A percentile compares a stretch with the other conserved stretches of the same genome.
These are phyloP conservation scores for Aphaenogaster rudis DNA, from an alignment of 1,140 invertebrate species.

Conservation along the genomic window DNA sequence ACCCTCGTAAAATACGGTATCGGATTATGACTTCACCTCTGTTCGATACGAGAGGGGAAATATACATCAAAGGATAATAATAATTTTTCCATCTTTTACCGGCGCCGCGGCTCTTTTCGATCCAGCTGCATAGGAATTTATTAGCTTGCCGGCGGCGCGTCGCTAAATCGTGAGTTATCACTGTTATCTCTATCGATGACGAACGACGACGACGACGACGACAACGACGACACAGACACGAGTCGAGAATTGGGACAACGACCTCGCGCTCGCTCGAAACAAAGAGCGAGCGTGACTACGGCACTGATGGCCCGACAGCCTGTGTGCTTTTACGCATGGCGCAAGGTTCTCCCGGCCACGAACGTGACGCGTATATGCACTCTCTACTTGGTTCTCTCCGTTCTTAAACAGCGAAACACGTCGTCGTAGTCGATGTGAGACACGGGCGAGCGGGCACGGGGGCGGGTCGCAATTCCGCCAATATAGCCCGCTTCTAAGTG, in stretches of 20 bases:
- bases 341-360: constrained; percentile 41
- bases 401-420: constrained; percentile 42
- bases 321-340: constrained; percentile 52
- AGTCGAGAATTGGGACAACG: constrained; percentile 57
- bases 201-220: constrained; percentile 27
- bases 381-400: constrained; percentile 19
- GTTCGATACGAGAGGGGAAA: neutral
- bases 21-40: constrained; percentile 29
- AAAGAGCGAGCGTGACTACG: constrained; percentile 59
- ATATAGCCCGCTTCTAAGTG: constrained; percentile 6
- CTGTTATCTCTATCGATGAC: constrained; percentile 55
- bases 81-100: constrained; percentile 58
- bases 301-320: constrained; percentile 37
- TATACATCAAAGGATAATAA: constrained; percentile 42
- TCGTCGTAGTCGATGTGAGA: constrained; percentile 4
- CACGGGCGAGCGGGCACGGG: neutral
- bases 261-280: constrained; percentile 58
- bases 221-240: constrained; percentile 27
- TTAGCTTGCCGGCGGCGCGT: constrained; percentile 57
- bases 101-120: constrained; percentile 28
- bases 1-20: constrained; percentile 17
- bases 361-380: constrained; percentile 52
- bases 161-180: constrained; percentile 61
- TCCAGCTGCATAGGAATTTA: constrained; percentile 51
- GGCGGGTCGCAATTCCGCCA: constrained; percentile 10